Percentiles rank a stretch among this genome's conserved stretches.
Conservation (phyloP, 2,888 invertebrate species). For the Phyto melanocephala region DNA sequence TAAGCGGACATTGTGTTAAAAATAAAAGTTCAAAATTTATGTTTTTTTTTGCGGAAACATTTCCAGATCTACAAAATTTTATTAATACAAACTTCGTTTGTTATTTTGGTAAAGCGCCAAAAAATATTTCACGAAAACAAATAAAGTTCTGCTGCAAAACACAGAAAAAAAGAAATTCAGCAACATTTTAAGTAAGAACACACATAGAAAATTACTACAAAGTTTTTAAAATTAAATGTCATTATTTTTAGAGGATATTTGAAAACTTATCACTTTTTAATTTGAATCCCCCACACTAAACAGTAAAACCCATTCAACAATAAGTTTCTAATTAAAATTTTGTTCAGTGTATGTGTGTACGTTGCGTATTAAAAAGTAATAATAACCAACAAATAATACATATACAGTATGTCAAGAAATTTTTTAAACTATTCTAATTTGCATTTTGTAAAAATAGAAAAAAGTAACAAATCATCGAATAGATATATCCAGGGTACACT, state of each 20-base stretch:
- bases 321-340: not conserved
- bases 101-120: conserved; percentile 54
- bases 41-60: conserved; percentile 49
- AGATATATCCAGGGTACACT: no score
- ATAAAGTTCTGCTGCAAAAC: not conserved
- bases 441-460: no score
- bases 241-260: no score
- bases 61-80: conserved; percentile 41
- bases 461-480: no score
- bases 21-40: conserved; percentile 8
- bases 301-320: no score
- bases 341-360: not conserved
- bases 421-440: not conserved
- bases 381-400: not conserved
- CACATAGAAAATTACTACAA: not conserved
- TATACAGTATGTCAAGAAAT: not conserved
- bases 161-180: not conserved
- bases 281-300: no score
- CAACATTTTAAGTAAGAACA: not conserved
- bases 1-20: not conserved
- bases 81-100: conserved; percentile 30
- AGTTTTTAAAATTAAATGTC: no score
- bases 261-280: no score
- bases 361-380: not conserved
- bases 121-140: conserved; percentile 10